These are phyloP conservation scores for Hippocampus guttulatus DNA, from an alignment of 2,113 vertebrate species.

Conservation along the genomic window DNA sequence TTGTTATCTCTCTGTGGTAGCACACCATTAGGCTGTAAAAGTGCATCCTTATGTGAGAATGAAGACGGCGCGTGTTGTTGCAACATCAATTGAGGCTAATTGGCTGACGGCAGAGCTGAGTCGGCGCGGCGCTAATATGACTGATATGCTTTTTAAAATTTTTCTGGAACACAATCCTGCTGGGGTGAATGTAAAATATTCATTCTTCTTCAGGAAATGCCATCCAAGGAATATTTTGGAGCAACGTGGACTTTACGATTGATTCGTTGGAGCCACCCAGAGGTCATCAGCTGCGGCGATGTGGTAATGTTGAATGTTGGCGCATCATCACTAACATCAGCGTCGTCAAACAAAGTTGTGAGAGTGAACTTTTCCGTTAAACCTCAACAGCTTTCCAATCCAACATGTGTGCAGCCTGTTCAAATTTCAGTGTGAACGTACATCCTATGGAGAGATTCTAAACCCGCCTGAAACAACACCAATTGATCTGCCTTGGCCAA, in stretches of 20 bases:
- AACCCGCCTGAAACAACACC: not conserved
- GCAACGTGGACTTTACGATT: conserved; percentile 1
- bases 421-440: not conserved
- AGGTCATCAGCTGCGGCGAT: not conserved
- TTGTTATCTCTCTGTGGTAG: not conserved
- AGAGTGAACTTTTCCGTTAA: not conserved
- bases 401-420: not conserved
- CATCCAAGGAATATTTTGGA: not conserved
- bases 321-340: not conserved
- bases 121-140: conserved; percentile 7
- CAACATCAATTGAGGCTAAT: conserved; percentile 11
- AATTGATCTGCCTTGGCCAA: no score
- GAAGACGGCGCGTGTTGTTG: not conserved
- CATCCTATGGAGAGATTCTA: not conserved
- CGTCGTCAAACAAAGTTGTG: not conserved
- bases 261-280: not conserved
- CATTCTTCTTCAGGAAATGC: not conserved
- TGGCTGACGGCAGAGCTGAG: conserved; percentile 6
- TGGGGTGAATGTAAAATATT: conserved; percentile 4
- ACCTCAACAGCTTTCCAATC: not conserved
- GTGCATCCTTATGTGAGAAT: not conserved
- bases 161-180: conserved; percentile 1
- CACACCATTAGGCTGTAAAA: not conserved
- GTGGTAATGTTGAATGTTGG: not conserved
- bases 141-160: conserved; percentile 9